A percentile compares a stretch with the other conserved stretches of the same genome.
Evolutionary conservation across 2,797 vertebrate species (phyloP).

Genomic region (Decapterus maruadsi): DNA sequence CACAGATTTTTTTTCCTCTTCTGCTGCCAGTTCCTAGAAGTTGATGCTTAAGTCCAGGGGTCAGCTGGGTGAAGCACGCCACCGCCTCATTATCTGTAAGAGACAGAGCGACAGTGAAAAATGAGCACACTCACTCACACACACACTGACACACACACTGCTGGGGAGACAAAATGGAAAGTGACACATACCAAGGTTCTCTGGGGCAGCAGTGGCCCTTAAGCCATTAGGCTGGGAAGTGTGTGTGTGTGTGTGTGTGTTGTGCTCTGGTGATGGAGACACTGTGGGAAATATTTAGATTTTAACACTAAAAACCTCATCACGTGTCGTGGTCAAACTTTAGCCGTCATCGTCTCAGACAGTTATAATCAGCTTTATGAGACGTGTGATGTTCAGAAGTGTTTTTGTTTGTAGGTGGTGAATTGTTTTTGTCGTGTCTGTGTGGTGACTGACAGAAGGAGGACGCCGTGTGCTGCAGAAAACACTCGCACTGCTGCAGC

Average conservation of each 20-base stretch:
- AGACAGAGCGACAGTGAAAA: slow-evolving; percentile 50
- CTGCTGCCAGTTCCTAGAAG: slow-evolving; percentile 40
- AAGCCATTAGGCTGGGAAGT: slow-evolving; percentile 43
- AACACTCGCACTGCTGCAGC: neutral
- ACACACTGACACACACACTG: slow-evolving; percentile 7
- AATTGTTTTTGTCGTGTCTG: neutral
- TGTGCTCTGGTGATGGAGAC: slow-evolving; percentile 2
- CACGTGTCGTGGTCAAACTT: neutral
- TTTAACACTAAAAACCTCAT: neutral
- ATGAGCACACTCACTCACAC: neutral
- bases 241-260: slow-evolving; percentile 5
- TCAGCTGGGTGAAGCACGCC: slow-evolving; percentile 52
- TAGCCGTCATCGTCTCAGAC: neutral
- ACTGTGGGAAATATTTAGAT: neutral
- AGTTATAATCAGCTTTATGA: neutral
- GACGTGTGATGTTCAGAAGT: neutral
- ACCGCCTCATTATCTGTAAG: slow-evolving; percentile 64
- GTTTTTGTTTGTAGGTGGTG: neutral
- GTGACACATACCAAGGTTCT: slow-evolving; percentile 43
- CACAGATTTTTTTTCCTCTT: slow-evolving; percentile 18
- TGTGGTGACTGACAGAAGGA: neutral
- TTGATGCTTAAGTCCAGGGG: slow-evolving; percentile 46
- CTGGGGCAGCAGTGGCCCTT: slow-evolving; percentile 27
- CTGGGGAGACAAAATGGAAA: slow-evolving; percentile 50
- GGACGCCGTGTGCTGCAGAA: neutral